Evolutionary conservation across 2,888 invertebrate species (phyloP).

Genomic region (Epistrophella euchroma): DNA sequence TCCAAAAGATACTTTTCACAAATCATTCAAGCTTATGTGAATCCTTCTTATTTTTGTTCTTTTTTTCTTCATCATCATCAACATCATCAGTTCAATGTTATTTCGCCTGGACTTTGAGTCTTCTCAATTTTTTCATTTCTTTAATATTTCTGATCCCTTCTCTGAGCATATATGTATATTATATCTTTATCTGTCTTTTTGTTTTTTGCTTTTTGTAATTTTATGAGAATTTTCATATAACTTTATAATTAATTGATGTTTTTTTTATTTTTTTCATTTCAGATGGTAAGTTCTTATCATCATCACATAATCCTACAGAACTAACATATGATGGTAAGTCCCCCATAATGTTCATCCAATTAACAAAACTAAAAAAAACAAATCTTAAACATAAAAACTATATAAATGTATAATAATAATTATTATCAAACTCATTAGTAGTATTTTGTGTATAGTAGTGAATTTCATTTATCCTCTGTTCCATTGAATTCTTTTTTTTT

Average conservation of each 20-base stretch:
- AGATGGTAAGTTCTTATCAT: conserved; percentile 84
- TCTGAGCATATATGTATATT: not conserved
- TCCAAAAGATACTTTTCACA: conserved; percentile 71
- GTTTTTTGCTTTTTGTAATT: conserved; percentile 1
- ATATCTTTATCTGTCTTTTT: conserved; percentile 17
- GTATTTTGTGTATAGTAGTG: conserved; percentile 53
- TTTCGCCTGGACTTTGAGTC: not conserved
- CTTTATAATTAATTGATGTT: conserved; percentile 80
- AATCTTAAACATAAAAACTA: conserved; percentile 27
- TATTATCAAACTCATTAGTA: conserved; percentile 65
- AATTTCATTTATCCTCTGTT: conserved; percentile 66
- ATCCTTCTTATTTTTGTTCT: conserved; percentile 2
- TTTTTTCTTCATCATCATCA: conserved; percentile 22
- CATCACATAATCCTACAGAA: conserved; percentile 84
- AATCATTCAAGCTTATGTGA: conserved; percentile 72
- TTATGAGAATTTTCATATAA: conserved; percentile 37
- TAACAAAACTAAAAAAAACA: conserved; percentile 68
- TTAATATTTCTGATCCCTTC: conserved; percentile 31
- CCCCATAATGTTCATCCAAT: conserved; percentile 77
- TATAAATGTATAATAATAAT: conserved; percentile 25
- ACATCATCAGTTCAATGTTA: not conserved
- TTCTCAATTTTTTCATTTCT: conserved; percentile 2
- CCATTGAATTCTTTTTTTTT: conserved; percentile 40
- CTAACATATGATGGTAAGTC: conserved; percentile 84
- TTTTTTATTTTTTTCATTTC: conserved; percentile 79